Evolutionary conservation across 92 coral and sea anemone species (phyloP).

Genomic region (Porites rus): DNA sequence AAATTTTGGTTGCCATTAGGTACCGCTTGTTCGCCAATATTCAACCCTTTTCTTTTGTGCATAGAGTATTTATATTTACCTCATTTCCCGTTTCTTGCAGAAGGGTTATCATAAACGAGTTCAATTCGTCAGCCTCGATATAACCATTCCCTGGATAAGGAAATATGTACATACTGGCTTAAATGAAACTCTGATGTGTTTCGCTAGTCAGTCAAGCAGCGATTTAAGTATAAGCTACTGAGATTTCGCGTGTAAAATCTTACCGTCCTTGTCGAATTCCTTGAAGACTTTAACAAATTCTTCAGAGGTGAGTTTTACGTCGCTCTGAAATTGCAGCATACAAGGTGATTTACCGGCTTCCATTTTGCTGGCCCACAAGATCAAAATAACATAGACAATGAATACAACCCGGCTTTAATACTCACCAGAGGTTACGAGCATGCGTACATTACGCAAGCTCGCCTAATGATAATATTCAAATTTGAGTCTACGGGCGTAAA

Average conservation of each 20-base stretch:
- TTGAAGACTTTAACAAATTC: conserved; percentile 69
- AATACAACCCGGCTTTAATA: conserved; percentile 14
- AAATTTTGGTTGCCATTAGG: neutral
- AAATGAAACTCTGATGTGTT: neutral
- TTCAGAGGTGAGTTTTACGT: conserved; percentile 55
- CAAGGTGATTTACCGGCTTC: conserved; percentile 32
- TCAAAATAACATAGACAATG: conserved; percentile 33
- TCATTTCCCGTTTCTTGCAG: conserved; percentile 61
- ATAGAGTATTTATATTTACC: conserved; percentile 11
- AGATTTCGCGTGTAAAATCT: neutral
- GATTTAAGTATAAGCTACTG: neutral
- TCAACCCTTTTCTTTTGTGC: neutral
- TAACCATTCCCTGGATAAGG: conserved; percentile 52
- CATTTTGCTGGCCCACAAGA: conserved; percentile 41
- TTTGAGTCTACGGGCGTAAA: conserved; percentile 13
- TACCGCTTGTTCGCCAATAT: neutral
- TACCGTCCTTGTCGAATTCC: conserved; percentile 73
- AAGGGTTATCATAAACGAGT: conserved; percentile 35
- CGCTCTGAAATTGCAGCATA: conserved; percentile 51
- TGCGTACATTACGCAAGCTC: conserved; percentile 12
- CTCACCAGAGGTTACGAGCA: conserved; percentile 14
- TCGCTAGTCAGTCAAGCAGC: neutral
- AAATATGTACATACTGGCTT: neutral
- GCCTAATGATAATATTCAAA: conserved; percentile 31
- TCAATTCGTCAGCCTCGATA: conserved; percentile 61